phyloP scores from a whole-genome alignment of 2,113 vertebrate genomes.

The Emberiza fucata region DNA sequence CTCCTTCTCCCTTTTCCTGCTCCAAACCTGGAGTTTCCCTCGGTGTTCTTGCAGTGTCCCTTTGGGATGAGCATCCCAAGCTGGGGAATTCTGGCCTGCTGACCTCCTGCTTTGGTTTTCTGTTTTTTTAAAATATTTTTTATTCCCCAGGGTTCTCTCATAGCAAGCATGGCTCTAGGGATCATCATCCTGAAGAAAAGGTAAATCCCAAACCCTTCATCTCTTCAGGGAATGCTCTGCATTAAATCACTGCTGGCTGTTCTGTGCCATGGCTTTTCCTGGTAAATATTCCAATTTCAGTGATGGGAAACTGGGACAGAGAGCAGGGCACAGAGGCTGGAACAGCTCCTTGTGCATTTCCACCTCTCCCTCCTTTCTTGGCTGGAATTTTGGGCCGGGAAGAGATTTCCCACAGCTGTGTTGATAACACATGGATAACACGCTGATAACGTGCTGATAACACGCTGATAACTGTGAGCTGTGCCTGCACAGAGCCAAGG shows the following conservation, averaged over 20 bases:
- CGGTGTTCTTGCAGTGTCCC: neutral
- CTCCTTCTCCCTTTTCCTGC: neutral
- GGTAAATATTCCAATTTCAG: neutral
- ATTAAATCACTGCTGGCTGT: neutral
- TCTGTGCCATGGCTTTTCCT: neutral
- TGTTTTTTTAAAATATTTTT: neutral
- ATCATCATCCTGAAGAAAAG: slow-evolving; percentile 96
- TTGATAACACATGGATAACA: neutral
- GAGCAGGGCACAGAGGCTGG: neutral
- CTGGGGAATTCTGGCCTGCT: neutral
- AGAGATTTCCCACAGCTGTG: neutral
- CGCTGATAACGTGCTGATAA: accelerated
- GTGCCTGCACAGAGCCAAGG: neutral
- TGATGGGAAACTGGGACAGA: neutral
- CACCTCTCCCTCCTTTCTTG: neutral
- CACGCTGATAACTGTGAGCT: neutral
- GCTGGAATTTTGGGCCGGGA: neutral
- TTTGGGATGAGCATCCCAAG: neutral
- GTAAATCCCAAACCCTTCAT: slow-evolving; percentile 34
- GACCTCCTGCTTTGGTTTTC: neutral
- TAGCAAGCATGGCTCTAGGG: slow-evolving; percentile 94
- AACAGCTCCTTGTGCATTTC: neutral
- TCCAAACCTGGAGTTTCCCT: neutral
- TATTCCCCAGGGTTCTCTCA: slow-evolving; percentile 86
- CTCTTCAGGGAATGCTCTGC: neutral